Base-by-base conservation (phyloP, 2,888 invertebrate genomes). In the Lymantria monacha region DNA sequence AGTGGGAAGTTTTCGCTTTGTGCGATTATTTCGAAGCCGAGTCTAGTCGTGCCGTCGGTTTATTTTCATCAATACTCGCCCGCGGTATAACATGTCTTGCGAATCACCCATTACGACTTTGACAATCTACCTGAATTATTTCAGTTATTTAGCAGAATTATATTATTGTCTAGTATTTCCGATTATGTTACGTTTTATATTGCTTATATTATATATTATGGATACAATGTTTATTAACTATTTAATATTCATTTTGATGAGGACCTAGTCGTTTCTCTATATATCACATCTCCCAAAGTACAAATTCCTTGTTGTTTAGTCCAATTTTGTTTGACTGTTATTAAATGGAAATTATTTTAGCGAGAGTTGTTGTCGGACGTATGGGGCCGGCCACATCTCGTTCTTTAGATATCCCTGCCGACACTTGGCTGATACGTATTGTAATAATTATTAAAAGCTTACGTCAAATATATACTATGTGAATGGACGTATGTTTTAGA, bases 271-370 rank as follows among this genome's bases (percentile, higher is more conserved):
- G 91, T 84, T 87, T 91, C 91, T 89, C 89, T 87, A 83, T 87
- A 90, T 91, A 91, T 91, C 91, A 91, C 91, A 90, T 87, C 81
- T 91, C 90, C 90, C 91, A 91, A 92, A 92, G 92, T 92, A 92
- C 91, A 92, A 92, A 92, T 91, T 89, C 87, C 91, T 92, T 91
- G 92, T 92, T 92, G 91, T 92, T 91, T 92, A 92, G 91, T 91
- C 90, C 90, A 92, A 92, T 92, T 91, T 90, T 91, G 87, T 90
- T 91, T 91, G 81, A 87, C 83, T 90, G 91, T 91, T 90, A 87
- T 85, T 84, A 81, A 86, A 85, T 88, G 83, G 80, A 89, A 89
- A 90, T 90, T 89, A 87, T 85, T 90, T 89, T 89, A 88, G 79
- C 72, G 73, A 72, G 72, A 73, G 74, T 72, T 70, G 57, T 61